Evolutionary conservation across 2,113 vertebrate species (phyloP).

Genomic region (Mystacornis crossleyi): DNA sequence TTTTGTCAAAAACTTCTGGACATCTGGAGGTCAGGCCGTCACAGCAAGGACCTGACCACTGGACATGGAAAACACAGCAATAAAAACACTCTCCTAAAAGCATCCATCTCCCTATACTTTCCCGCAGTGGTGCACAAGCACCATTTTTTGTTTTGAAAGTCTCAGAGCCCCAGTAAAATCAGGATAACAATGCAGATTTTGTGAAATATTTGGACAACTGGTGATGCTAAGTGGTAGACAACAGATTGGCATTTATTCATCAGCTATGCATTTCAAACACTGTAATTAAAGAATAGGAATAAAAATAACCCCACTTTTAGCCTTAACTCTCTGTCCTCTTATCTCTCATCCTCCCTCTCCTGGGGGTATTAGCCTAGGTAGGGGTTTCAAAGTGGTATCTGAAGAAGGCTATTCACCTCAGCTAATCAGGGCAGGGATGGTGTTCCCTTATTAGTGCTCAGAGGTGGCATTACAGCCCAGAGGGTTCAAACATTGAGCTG

Average conservation of each 20-base stretch:
- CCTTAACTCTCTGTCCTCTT: background rate
- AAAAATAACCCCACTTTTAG: background rate
- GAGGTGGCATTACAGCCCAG: background rate
- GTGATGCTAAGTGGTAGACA: background rate
- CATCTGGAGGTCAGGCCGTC: conserved; percentile 39
- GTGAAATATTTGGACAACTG: background rate
- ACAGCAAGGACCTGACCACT: background rate
- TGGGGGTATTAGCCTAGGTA: background rate
- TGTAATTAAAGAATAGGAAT: background rate
- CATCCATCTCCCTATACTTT: background rate
- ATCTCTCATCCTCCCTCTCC: background rate
- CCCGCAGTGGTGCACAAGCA: background rate
- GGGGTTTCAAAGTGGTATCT: background rate
- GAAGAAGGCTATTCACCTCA: background rate
- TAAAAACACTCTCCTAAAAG: background rate
- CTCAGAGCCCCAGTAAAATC: background rate
- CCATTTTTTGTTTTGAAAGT: background rate
- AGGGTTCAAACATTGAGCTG: background rate
- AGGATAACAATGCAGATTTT: background rate
- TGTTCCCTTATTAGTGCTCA: background rate
- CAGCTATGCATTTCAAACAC: background rate
- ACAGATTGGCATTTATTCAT: background rate
- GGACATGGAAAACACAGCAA: background rate
- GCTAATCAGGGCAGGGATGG: background rate
- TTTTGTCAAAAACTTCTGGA: conserved; percentile 38